Evolutionary conservation across 2,797 vertebrate species (phyloP).

Genomic region (Oreortyx pictus): DNA sequence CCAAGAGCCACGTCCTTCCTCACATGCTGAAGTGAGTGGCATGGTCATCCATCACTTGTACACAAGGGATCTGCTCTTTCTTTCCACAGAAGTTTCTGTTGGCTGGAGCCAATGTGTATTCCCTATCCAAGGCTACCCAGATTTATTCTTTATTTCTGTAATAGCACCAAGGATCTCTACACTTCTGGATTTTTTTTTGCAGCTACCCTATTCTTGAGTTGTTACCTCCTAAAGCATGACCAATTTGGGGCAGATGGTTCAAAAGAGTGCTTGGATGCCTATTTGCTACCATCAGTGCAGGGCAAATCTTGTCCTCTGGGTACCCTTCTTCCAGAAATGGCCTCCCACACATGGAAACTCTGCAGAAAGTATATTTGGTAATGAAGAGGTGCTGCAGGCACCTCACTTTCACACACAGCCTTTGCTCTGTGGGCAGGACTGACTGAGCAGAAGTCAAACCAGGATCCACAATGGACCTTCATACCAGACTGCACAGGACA

Average conservation of each 20-base stretch:
- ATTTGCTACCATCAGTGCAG: neutral
- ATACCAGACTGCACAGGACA: neutral
- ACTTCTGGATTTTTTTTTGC: neutral
- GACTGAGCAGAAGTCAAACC: neutral
- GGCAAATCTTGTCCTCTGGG: conserved; percentile 1
- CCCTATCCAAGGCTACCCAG: neutral
- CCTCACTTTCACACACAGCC: neutral
- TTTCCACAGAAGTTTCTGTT: neutral
- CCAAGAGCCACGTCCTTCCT: neutral
- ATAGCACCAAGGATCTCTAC: neutral
- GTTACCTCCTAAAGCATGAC: conserved; percentile 24
- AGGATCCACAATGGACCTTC: neutral
- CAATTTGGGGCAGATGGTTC: neutral
- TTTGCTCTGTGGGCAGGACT: neutral
- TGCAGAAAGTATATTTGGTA: neutral
- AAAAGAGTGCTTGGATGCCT: neutral
- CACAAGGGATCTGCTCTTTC: neutral
- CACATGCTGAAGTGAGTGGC: rapidly evolving
- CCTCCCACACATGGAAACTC: neutral
- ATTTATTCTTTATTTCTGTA: neutral
- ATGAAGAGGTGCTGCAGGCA: neutral
- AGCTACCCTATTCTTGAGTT: neutral
- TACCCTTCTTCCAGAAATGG: conserved; percentile 17
- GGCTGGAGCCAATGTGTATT: neutral
- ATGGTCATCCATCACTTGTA: neutral